Evolutionary conservation across 2,113 vertebrate species (phyloP).

Genomic region (Peromyscus californicus): DNA sequence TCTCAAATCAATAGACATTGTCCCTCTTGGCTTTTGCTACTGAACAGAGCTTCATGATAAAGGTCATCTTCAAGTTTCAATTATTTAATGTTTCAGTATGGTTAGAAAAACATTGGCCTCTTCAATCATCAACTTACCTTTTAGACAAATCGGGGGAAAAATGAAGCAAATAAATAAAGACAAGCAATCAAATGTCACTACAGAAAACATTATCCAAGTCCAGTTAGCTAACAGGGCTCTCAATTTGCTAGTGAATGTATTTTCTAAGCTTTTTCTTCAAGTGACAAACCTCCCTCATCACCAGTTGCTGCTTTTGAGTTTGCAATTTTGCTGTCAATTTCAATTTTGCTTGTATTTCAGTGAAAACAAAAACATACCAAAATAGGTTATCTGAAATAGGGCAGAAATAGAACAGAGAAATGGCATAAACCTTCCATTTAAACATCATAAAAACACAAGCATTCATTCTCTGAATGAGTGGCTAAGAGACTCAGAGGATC

Average conservation of each 20-base stretch:
- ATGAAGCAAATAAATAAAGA: constrained; percentile 5
- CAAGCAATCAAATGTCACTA: constrained; percentile 2
- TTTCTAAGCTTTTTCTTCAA: constrained; percentile 2
- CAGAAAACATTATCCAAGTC: constrained; percentile 22
- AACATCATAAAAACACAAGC: neutral
- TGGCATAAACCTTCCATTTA: neutral
- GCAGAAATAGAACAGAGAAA: constrained; percentile 19
- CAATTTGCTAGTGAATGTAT: constrained; percentile 4
- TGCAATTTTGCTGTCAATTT: constrained; percentile 17
- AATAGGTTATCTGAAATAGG: constrained; percentile 1
- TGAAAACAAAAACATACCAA: neutral
- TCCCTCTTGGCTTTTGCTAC: neutral
- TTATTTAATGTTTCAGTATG: constrained; percentile 15
- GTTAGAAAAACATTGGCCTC: neutral
- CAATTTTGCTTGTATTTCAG: neutral
- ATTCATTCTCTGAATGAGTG: constrained; percentile 26
- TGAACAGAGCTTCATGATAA: neutral
- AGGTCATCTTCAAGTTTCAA: neutral
- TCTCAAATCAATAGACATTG: neutral
- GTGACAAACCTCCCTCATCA: neutral
- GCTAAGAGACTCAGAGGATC: neutral
- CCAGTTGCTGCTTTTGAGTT: neutral
- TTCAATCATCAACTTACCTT: constrained; percentile 33
- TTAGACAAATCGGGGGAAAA: constrained; percentile 7
- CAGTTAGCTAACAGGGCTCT: neutral